Percentiles rank a stretch among this genome's conserved stretches.
Evolutionary conservation across 2,888 invertebrate genomes (phyloP).

Genomic region (Microdon myrmicae): DNA sequence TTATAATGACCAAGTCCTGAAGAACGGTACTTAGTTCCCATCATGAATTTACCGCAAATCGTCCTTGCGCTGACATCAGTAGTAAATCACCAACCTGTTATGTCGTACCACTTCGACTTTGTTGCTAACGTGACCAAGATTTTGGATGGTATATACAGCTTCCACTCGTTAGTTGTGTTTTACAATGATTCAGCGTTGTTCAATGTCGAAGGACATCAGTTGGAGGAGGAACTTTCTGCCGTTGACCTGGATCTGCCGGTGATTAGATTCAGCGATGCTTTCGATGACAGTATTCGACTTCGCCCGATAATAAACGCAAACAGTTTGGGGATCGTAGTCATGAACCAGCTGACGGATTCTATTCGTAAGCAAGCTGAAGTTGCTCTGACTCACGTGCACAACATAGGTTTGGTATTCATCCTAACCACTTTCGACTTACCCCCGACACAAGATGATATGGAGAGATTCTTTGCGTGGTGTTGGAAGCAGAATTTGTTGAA

Average conservation of each 20-base stretch:
- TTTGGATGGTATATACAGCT: background rate
- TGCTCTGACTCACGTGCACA: constrained; percentile 43
- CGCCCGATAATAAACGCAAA: constrained; percentile 32
- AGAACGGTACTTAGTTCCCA: constrained; percentile 3
- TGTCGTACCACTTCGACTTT: constrained; percentile 26
- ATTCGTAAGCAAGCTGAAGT: constrained; percentile 36
- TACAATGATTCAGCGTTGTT: constrained; percentile 1
- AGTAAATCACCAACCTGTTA: background rate
- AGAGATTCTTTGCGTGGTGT: constrained; percentile 51
- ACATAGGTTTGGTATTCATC: constrained; percentile 50
- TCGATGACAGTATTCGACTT: constrained; percentile 23
- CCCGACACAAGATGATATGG: constrained; percentile 13
- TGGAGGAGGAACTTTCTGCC: constrained; percentile 15
- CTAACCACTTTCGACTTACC: constrained; percentile 1
- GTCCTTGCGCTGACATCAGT: background rate
- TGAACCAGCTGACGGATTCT: constrained; percentile 37
- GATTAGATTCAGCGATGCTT: constrained; percentile 22
- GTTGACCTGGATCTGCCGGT: constrained; percentile 14
- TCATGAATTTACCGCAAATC: constrained; percentile 3
- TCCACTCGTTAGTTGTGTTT: constrained; percentile 26
- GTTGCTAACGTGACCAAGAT: constrained; percentile 21
- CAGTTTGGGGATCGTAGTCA: constrained; percentile 49
- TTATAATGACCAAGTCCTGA: background rate
- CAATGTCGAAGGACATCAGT: constrained; percentile 3
- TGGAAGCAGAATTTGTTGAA: constrained; percentile 52